These are phyloP conservation scores for Xerus rutilus DNA, from an alignment of 2,797 vertebrate genomes.

Conservation along the genomic window DNA sequence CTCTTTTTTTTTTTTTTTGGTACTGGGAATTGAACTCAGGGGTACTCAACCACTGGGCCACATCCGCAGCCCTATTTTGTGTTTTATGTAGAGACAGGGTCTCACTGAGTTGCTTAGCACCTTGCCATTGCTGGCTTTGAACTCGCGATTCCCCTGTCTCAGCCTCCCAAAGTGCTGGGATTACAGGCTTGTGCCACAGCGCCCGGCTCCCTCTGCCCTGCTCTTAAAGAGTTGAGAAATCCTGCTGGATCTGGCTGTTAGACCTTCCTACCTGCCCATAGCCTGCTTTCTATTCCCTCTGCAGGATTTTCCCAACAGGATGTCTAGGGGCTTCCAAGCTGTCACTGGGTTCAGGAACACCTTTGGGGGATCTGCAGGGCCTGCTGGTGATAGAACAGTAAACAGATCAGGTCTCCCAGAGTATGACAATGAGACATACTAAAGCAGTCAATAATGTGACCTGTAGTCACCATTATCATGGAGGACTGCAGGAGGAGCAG, in stretches of 20 bases:
- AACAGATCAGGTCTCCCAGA: not conserved
- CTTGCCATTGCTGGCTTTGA: no score
- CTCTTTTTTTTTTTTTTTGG: no score
- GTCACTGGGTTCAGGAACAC: not conserved
- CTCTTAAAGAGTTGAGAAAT: constrained; percentile 25
- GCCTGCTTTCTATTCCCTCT: not conserved
- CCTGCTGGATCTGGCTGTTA: not conserved
- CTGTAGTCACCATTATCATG: not conserved
- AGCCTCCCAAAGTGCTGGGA: no score
- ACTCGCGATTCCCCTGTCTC: no score
- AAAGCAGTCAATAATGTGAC: not conserved
- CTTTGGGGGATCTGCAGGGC: not conserved
- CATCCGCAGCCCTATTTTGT: no score
- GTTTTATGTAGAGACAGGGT: no score
- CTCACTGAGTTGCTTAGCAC: no score
- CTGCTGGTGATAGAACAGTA: not conserved
- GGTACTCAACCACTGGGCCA: no score
- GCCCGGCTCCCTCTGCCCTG: not conserved
- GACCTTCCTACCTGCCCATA: not conserved
- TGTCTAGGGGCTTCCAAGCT: not conserved
- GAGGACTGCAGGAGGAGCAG: not conserved
- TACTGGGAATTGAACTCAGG: no score
- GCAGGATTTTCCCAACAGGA: constrained; percentile 19
- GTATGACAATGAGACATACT: not conserved
- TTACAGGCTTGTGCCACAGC: no score